Base-by-base conservation (phyloP, 1,140 invertebrate genomes). In the Zophobas atratus region DNA sequence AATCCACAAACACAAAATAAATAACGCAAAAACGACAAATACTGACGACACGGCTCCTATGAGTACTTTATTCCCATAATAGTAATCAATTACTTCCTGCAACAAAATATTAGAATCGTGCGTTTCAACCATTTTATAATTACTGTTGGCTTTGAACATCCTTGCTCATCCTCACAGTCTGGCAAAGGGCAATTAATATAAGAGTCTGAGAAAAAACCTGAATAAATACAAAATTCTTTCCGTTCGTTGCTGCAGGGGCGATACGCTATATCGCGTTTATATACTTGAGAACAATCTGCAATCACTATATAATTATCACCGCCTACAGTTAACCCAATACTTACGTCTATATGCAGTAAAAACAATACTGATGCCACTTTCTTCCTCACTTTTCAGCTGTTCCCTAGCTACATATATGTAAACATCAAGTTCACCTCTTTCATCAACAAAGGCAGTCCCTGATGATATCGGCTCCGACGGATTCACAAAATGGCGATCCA, bases 171-270 rank as follows among this genome's bases (percentile, higher is more conserved):
- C 8, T 73, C 70, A 75, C 80, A 81, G 49, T 71, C 70, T 3
- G 78, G 73, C 51, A 71, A 72, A n/a, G 80, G 80, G 70, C 80
- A 81, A 76, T 81, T 81, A 2, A 79, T 72, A 34, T 72, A 76
- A 49, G 36, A 48, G 76, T 81, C 80, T 35, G 75, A 72, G n/a
- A 79, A 76, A 73, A 79, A 81, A 1, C 56, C 80, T 36, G 55
- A 56, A 67, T 76, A 74, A 60, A 81, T 81, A 53, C 80, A 79
- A 55, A 51, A 75, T n/a, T 75, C 43, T 1, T 39, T 41, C n/a
- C 56, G 48, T 53, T 36, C 32, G 0, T 55, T n/a, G 35, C 41
- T 76, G 60, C 80, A 79, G 33, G 75, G 76, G 39, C 34, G 36
- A 70, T 75, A 79, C 5, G 33, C 51, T 32, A 38, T 55, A 3